Conservation (phyloP, 2,888 invertebrate species). For the Ashinkailepas kermadecensis region DNA sequence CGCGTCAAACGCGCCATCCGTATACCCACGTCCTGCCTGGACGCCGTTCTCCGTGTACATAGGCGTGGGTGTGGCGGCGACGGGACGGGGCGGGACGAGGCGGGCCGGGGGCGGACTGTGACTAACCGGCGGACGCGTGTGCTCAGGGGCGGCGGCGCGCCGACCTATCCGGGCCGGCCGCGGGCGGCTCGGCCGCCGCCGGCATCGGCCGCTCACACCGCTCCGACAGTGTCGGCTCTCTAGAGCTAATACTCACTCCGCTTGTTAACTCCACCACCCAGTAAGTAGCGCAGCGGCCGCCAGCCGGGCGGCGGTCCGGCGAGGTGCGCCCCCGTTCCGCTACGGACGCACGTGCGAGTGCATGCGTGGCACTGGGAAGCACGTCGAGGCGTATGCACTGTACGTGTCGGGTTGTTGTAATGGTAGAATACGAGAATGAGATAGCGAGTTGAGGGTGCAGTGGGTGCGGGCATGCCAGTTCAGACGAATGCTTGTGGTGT, state of each 20-base stretch:
- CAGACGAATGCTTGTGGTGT: too few species aligned
- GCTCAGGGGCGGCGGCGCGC: not conserved
- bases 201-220: not conserved
- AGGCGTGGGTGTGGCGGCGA: not conserved
- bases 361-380: too few species aligned
- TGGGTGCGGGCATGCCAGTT: too few species aligned
- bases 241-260: slow-evolving; percentile 11
- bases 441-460: too few species aligned
- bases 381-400: too few species aligned
- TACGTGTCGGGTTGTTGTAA: too few species aligned
- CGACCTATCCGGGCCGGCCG: not conserved
- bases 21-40: too few species aligned
- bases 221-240: not conserved
- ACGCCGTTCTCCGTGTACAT: not conserved
- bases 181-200: not conserved
- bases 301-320: too few species aligned
- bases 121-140: not conserved
- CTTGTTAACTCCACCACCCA: slow-evolving; percentile 13
- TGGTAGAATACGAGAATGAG: too few species aligned
- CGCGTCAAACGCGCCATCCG: too few species aligned
- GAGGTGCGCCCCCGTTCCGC: too few species aligned
- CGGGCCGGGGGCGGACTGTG: not conserved
- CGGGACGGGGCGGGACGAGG: not conserved
- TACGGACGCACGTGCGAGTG: too few species aligned
- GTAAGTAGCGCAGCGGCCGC: not conserved